Evolutionary conservation across 2,797 vertebrate genomes (phyloP).

Genomic region (Acridotheres tristis): DNA sequence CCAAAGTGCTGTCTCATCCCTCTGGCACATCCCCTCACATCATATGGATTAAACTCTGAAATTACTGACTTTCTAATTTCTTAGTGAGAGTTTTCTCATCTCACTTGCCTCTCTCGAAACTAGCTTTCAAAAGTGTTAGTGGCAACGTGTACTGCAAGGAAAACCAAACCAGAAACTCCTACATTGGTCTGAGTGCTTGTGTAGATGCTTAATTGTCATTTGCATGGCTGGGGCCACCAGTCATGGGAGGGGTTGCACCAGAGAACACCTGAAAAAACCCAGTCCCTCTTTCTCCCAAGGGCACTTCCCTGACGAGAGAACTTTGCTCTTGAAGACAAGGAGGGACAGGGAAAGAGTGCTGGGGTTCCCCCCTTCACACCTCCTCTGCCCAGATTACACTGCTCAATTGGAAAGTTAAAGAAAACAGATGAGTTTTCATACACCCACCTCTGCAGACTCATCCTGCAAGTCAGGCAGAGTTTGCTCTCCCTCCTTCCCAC

Average conservation of each 20-base stretch:
- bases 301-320: background rate
- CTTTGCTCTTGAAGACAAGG: background rate
- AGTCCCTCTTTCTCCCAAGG: background rate
- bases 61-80: background rate
- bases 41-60: background rate
- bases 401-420: constrained; percentile 1
- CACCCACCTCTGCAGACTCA: constrained; percentile 14
- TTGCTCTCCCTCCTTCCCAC: background rate
- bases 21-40: fast-evolving
- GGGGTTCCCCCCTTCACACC: too few species aligned
- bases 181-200: fast-evolving
- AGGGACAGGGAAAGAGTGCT: background rate
- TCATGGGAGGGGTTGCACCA: background rate
- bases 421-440: constrained; percentile 2
- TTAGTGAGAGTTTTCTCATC: background rate
- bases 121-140: background rate
- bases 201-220: background rate
- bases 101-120: background rate
- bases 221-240: background rate
- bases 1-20: fast-evolving
- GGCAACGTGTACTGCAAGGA: background rate
- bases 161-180: background rate
- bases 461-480: background rate
- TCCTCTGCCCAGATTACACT: background rate
- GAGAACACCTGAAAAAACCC: background rate